Evolutionary conservation across 2,888 invertebrate genomes (phyloP).

Genomic region (Tinea trinotella): DNA sequence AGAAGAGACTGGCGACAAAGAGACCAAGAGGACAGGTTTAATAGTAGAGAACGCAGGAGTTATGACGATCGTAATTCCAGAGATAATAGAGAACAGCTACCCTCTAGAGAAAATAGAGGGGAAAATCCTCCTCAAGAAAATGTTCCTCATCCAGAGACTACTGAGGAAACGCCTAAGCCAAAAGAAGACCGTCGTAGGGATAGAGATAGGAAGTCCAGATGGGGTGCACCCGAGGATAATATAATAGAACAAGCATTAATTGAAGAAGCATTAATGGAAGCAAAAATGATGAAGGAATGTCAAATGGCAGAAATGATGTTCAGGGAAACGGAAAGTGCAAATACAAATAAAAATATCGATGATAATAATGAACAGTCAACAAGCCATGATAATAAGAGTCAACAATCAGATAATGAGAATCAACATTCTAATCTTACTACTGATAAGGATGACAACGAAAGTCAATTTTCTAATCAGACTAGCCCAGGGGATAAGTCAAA

Average conservation of each 20-base stretch:
- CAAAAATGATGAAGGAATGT: not conserved
- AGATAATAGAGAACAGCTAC: conserved; percentile 26
- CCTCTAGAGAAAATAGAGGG: conserved; percentile 20
- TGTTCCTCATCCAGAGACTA: conserved; percentile 7
- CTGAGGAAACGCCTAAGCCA: not conserved
- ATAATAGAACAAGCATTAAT: conserved; percentile 1
- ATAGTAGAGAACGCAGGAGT: conserved; percentile 28
- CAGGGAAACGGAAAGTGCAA: not conserved
- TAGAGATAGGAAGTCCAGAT: conserved; percentile 57
- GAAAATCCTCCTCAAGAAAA: conserved; percentile 21
- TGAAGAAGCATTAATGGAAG: not conserved
- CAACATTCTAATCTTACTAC: too few relatives aligned
- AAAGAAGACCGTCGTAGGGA: conserved; percentile 33
- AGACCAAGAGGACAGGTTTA: conserved; percentile 33
- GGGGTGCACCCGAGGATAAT: conserved; percentile 36
- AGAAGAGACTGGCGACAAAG: conserved; percentile 37
- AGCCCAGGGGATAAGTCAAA: too few relatives aligned
- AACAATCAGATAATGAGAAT: too few relatives aligned
- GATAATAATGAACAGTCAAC: not conserved
- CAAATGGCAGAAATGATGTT: not conserved
- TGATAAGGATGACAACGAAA: too few relatives aligned
- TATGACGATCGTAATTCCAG: conserved; percentile 32
- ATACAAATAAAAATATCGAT: not conserved
- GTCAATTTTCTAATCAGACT: too few relatives aligned
- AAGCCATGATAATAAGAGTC: too few relatives aligned